Conservation (phyloP, 2,888 invertebrate species). For the Ferrisia virgata region DNA sequence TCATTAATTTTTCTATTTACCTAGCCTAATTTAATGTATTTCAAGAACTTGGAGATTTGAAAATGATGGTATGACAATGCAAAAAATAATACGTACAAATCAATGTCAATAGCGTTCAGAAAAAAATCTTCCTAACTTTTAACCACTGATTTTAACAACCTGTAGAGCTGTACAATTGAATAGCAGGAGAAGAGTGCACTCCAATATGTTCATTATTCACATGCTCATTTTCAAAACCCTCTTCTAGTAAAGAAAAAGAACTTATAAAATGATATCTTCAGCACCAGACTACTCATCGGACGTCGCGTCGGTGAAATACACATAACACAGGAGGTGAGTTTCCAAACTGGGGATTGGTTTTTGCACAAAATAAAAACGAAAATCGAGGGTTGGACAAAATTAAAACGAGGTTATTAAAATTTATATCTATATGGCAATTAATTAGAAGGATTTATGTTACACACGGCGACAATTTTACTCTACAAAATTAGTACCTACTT, state of each 20-base stretch:
- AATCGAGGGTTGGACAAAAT: no score
- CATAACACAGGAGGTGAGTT: neutral
- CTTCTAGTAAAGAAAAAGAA: neutral
- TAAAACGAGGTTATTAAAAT: no score
- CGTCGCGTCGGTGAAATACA: no score
- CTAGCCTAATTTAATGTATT: neutral
- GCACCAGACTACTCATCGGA: neutral
- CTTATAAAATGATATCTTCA: neutral
- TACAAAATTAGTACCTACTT: no score
- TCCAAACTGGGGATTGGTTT: neutral
- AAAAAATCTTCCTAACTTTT: no score
- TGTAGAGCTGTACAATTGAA: neutral
- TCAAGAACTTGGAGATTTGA: neutral
- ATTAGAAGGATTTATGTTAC: no score
- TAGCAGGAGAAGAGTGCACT: neutral
- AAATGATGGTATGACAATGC: neutral
- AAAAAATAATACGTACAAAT: no score
- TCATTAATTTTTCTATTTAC: conserved; percentile 17
- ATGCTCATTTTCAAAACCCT: neutral
- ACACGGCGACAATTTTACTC: no score
- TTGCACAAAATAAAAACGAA: neutral
- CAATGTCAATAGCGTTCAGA: no score
- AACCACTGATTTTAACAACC: neutral
- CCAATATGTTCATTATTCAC: neutral
- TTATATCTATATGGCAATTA: no score